These are phyloP conservation scores for Cantharis flavilabris DNA, from an alignment of 2,888 invertebrate genomes.

Conservation along the genomic window DNA sequence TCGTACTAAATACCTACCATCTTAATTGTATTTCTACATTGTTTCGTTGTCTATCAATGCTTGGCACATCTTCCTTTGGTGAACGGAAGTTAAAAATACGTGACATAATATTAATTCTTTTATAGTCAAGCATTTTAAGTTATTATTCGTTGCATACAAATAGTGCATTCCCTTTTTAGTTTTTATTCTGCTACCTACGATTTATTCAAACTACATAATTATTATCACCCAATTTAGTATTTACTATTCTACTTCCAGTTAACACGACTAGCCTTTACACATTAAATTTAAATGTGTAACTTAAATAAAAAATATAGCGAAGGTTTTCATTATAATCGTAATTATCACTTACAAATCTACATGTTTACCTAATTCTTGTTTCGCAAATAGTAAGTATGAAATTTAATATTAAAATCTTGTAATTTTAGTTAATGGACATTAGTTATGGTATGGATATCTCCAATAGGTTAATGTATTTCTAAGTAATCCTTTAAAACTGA, in stretches of 20 bases:
- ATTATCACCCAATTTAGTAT: neutral
- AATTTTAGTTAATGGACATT: no score
- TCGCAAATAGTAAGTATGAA: neutral
- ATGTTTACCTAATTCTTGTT: neutral
- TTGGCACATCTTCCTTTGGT: constrained; percentile 52
- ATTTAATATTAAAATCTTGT: neutral
- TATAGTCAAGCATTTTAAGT: constrained; percentile 49
- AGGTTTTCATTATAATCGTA: neutral
- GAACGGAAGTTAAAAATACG: constrained; percentile 52
- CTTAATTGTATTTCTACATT: constrained; percentile 37
- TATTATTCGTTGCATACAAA: constrained; percentile 50
- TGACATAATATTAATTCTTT: constrained; percentile 49
- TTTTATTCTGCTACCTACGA: neutral
- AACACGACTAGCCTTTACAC: no score
- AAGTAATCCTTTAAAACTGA: no score
- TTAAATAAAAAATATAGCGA: neutral
- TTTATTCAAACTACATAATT: neutral
- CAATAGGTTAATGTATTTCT: no score
- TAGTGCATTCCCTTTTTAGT: constrained; percentile 20
- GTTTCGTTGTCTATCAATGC: constrained; percentile 51
- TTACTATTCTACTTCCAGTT: neutral
- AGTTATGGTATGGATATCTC: no score
- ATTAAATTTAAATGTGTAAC: neutral
- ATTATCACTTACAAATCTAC: neutral
- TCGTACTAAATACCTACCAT: constrained; percentile 23